A percentile compares a stretch with the other conserved stretches of the same genome.
These are phyloP conservation scores for Glyptemys insculpta DNA, from an alignment of 2,797 vertebrate genomes.

Conservation along the genomic window DNA sequence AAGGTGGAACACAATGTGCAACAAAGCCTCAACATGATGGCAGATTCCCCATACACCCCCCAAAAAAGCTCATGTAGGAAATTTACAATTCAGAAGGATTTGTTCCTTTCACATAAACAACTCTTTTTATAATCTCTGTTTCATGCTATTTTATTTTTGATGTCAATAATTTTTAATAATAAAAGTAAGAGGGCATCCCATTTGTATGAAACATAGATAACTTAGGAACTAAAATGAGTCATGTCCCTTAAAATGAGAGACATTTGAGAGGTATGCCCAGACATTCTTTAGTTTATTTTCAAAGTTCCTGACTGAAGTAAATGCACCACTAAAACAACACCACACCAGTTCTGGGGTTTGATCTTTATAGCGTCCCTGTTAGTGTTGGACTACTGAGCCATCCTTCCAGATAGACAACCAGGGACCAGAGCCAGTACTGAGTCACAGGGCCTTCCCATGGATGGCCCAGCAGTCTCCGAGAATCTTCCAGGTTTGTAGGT, in stretches of 20 bases:
- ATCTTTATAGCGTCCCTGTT: background rate
- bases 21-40: background rate
- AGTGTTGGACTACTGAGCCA: background rate
- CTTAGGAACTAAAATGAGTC: background rate
- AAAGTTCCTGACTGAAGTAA: background rate
- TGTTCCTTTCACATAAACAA: background rate
- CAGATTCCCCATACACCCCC: background rate
- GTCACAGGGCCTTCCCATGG: background rate
- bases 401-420: background rate
- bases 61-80: background rate
- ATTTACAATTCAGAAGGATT: fast-evolving
- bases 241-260: slow-evolving; percentile 29
- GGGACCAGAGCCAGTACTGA: background rate
- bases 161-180: slow-evolving; percentile 14
- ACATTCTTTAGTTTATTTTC: background rate
- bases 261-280: background rate
- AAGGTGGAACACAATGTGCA: fast-evolving
- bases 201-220: slow-evolving; percentile 7
- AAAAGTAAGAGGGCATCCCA: background rate
- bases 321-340: background rate
- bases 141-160: background rate
- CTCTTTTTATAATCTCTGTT: background rate
- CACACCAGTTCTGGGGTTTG: background rate
- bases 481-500: background rate
- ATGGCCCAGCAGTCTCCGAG: no score